Percentiles rank a stretch among this genome's conserved stretches.
These are phyloP conservation scores for Microcebus murinus DNA, from an alignment of 2,113 vertebrate species.

Conservation along the genomic window DNA sequence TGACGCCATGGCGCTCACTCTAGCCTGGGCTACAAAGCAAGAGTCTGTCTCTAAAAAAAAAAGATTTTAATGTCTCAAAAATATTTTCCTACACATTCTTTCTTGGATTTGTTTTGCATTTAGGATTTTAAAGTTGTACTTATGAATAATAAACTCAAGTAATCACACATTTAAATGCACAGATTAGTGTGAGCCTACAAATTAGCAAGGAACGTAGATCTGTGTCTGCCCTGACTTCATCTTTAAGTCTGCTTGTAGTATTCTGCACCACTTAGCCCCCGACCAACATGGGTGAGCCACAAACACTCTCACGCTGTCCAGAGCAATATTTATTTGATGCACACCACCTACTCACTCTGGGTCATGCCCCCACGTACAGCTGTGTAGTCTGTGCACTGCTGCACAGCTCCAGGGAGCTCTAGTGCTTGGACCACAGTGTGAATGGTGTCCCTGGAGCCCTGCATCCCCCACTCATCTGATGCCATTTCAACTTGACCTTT, in stretches of 20 bases:
- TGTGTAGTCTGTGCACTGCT: neutral
- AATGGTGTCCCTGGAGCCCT: neutral
- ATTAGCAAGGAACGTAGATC: neutral
- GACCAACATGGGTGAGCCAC: neutral
- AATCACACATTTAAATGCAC: neutral
- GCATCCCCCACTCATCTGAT: neutral
- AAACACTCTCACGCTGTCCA: neutral
- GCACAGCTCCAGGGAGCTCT: neutral
- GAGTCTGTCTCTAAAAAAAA: neutral
- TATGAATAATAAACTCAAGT: neutral
- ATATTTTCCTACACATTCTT: neutral
- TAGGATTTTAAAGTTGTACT: neutral
- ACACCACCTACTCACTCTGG: neutral
- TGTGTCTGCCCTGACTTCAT: neutral
- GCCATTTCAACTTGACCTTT: neutral
- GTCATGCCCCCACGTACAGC: neutral
- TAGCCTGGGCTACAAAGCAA: too few species aligned
- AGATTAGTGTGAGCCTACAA: neutral
- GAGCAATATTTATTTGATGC: neutral
- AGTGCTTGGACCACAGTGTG: neutral
- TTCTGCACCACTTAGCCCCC: neutral
- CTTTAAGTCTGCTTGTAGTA: neutral
- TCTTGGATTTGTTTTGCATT: neutral
- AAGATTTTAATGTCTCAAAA: neutral
- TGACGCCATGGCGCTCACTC: too few species aligned